Conservation (phyloP, 2,888 invertebrate species). For the Lobophora halterata region DNA sequence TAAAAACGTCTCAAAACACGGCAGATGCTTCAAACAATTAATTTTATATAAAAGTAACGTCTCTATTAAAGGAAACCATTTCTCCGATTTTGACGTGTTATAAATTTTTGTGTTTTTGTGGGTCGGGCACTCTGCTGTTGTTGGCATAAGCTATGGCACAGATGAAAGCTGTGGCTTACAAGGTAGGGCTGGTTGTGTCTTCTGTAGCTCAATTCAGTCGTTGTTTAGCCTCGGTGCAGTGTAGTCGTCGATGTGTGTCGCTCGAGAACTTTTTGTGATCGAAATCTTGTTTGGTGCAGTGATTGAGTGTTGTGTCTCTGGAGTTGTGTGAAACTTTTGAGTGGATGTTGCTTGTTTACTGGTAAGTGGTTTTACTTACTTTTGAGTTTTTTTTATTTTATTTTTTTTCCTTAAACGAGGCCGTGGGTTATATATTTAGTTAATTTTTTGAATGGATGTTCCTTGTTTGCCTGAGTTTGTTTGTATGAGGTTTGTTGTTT, state of each 20-base stretch:
- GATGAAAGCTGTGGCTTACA: too few relatives aligned
- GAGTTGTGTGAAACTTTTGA: conserved; percentile 16
- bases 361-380: conserved; percentile 13
- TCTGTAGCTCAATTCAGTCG: conserved; percentile 17
- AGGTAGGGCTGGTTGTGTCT: too few relatives aligned
- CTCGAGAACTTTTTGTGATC: conserved; percentile 19
- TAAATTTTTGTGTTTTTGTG: conserved; percentile 71
- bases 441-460: too few relatives aligned
- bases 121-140: conserved; percentile 36
- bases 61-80: conserved; percentile 78
- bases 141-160: too few relatives aligned
- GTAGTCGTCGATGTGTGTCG: conserved; percentile 16
- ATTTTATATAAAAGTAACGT: conserved; percentile 71
- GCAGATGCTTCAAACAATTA: conserved; percentile 77
- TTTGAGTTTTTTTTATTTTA: too few relatives aligned
- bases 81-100: conserved; percentile 76
- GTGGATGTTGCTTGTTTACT: conserved; percentile 13
- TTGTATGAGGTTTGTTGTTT: too few relatives aligned
- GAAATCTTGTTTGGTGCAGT: conserved; percentile 17
- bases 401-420: too few relatives aligned
- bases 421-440: too few relatives aligned
- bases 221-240: conserved; percentile 15
- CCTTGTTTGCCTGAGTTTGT: too few relatives aligned
- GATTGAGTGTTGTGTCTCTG: conserved; percentile 13
- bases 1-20: conserved; percentile 64